Evolutionary conservation across 1,140 invertebrate genomes (phyloP).

Genomic region (Saccostrea cuccullata): DNA sequence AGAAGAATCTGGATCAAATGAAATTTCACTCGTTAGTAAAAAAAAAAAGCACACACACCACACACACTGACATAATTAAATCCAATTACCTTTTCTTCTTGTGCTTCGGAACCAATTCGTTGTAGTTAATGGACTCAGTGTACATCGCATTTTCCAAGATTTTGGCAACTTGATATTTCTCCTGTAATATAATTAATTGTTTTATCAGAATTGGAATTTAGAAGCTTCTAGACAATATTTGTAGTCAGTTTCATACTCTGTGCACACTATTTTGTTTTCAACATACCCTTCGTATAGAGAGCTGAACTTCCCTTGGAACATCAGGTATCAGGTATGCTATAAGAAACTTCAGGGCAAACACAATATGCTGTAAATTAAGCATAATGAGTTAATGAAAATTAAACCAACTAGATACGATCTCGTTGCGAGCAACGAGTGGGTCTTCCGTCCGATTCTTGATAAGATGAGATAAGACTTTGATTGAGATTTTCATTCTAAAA

Average conservation of each 20-base stretch:
- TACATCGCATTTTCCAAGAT: slow-evolving; percentile 49
- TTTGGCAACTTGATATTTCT: slow-evolving; percentile 63
- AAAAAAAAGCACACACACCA: background rate
- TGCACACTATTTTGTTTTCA: background rate
- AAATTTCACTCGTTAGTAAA: background rate
- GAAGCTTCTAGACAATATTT: no score
- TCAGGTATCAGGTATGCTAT: slow-evolving; percentile 78
- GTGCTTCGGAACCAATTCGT: slow-evolving; percentile 46
- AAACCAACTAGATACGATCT: no score
- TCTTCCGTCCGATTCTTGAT: no score
- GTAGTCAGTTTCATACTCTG: no score
- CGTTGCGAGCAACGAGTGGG: no score
- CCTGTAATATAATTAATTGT: slow-evolving; percentile 47
- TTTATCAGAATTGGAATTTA: background rate
- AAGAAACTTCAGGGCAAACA: slow-evolving; percentile 77
- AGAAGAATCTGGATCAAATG: background rate
- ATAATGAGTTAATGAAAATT: background rate
- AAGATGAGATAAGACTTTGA: no score
- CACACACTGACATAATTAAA: background rate
- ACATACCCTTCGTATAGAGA: slow-evolving; percentile 74
- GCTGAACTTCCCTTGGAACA: slow-evolving; percentile 69
- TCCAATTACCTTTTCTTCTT: slow-evolving; percentile 41
- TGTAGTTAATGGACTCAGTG: slow-evolving; percentile 41
- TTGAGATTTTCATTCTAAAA: no score
- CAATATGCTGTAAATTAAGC: slow-evolving; percentile 76